Evolutionary conservation across 2,113 vertebrate genomes (phyloP).

Genomic region (Desmodus rotundus): DNA sequence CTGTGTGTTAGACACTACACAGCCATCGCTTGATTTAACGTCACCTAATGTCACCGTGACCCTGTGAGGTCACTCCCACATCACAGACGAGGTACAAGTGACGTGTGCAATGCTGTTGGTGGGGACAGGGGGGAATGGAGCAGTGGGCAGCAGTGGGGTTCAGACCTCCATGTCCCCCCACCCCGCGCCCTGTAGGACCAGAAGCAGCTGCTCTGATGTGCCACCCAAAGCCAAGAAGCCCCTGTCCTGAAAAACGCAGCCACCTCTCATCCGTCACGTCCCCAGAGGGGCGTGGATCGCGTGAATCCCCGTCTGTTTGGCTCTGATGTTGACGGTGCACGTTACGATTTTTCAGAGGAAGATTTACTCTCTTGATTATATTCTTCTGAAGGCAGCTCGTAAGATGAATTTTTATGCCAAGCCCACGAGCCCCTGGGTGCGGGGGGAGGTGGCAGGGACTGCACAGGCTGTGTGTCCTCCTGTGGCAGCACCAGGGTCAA

Average conservation of each 20-base stretch:
- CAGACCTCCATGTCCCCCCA: not conserved
- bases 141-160: not conserved
- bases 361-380: constrained; percentile 25
- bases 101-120: too few species aligned
- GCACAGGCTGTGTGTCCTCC: not conserved
- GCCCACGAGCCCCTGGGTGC: not conserved
- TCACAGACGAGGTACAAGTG: not conserved
- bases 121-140: not conserved
- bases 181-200: not conserved
- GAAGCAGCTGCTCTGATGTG: not conserved
- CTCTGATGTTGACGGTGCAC: not conserved
- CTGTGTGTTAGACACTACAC: not conserved
- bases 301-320: constrained; percentile 3
- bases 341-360: constrained; percentile 37
- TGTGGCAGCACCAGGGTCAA: not conserved
- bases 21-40: not conserved
- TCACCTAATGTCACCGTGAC: not conserved
- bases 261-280: not conserved
- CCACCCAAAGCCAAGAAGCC: not conserved
- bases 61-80: not conserved
- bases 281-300: not conserved
- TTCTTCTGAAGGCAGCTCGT: constrained; percentile 33
- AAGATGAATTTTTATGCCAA: constrained; percentile 14
- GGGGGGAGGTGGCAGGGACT: not conserved
- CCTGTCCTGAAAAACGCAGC: not conserved